Evolutionary conservation across 2,888 invertebrate species (phyloP).

Genomic region (Morinoia aosen): DNA sequence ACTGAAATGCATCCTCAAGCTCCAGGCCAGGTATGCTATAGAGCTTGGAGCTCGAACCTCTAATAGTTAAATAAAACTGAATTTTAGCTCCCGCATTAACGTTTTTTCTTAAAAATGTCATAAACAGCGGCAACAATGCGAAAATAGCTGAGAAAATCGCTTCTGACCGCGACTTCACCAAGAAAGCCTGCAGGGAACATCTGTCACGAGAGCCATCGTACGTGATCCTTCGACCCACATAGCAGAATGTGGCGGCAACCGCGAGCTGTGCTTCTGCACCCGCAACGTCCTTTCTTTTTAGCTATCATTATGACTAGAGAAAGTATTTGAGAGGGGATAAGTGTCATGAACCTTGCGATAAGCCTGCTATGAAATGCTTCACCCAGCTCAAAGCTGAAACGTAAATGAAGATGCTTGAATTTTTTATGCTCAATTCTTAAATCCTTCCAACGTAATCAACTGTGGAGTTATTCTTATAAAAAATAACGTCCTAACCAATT

Average conservation of each 20-base stretch:
- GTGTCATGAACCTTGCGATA: background rate
- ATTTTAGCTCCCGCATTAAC: too few species aligned
- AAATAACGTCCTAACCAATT: background rate
- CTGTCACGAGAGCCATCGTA: background rate
- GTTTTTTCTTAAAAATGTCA: too few species aligned
- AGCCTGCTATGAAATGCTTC: background rate
- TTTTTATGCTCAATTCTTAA: background rate
- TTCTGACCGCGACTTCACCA: too few species aligned
- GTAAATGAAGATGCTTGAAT: background rate
- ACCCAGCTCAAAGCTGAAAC: background rate
- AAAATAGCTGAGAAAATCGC: too few species aligned
- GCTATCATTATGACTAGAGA: background rate
- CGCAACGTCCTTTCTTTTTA: background rate
- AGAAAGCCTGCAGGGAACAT: background rate
- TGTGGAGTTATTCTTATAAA: too few species aligned
- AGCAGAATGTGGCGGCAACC: background rate
- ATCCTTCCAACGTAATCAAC: background rate
- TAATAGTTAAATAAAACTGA: too few species aligned
- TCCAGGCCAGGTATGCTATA: too few species aligned
- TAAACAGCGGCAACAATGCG: too few species aligned
- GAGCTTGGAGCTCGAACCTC: too few species aligned
- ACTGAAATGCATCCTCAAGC: too few species aligned
- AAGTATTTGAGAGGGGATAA: background rate
- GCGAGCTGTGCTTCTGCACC: background rate
- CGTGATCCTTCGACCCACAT: background rate